Evolutionary conservation across 2,113 vertebrate species (phyloP), one percentile per base, ranked within the genome.

Genomic region (Rafetus swinhoei): DNA sequence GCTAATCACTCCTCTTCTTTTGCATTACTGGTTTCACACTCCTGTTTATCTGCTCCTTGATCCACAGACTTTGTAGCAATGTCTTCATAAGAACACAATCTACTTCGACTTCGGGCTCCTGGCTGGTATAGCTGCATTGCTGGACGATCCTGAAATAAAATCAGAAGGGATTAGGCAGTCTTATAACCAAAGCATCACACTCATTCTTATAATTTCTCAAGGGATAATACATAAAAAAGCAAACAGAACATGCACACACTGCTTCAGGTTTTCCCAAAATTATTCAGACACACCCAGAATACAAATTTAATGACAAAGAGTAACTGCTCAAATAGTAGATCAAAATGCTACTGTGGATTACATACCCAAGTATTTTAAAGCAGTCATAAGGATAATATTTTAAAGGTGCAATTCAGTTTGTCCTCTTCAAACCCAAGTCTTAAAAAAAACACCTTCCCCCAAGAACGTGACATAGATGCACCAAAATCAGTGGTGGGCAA

Each of bases 61-160:
- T 98, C 98, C 60, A 95, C 55, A 52, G 97, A 25, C 86, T 98
- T 98, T 9, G 91, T 55, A 95, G 96, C 95, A 92, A 96, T 95
- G 57, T 99, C 97, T 85, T 98, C 98, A 50, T 97, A 94, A 32
- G 92, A 86, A 74, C 95, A 92, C 62, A 98, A 62, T 72, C 99
- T 98, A 93, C 98, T 99, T 95, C 99, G 99, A 97, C 97, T 99
- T 93, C 99, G 98, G 32, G 98, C 98, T 59, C 99, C 99, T 2
- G 99, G 99, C 89, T 99, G 99, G 97, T 99, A 99, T 89, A 99
- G 98, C 97, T 99, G 99, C 98, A 99, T 99, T 62, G 99, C 99
- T 62, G 99, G 99, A 8, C 99, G 99, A 97, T 99, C 99, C 99
- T 99, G 96, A 94, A 96, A 57, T 96, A 57, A 97, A 96, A 97